phyloP scores from a whole-genome alignment of 2,797 vertebrate genomes.

The Perodicticus potto region DNA sequence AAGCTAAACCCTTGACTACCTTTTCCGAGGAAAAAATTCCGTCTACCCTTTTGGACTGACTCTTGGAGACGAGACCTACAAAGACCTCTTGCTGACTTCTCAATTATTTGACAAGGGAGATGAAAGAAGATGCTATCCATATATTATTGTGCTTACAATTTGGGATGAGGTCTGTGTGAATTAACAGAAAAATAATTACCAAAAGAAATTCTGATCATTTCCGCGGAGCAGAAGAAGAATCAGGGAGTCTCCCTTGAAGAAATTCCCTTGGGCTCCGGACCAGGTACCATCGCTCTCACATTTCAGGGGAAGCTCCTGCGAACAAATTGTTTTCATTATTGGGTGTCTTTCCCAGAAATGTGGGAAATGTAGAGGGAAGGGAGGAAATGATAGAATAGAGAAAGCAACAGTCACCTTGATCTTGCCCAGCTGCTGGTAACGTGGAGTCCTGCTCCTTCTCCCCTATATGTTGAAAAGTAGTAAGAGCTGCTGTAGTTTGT shows the following conservation, averaged over 20 bases:
- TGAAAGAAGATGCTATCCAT: neutral
- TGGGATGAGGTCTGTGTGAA: neutral
- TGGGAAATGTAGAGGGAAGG: neutral
- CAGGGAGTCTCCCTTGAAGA: neutral
- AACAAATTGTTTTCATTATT: neutral
- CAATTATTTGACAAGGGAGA: neutral
- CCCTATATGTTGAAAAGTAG: neutral
- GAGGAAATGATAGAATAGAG: neutral
- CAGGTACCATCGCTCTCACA: neutral
- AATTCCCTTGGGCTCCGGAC: neutral
- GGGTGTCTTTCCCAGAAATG: neutral
- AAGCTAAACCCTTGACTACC: neutral
- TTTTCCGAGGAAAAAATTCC: neutral
- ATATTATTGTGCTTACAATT: neutral
- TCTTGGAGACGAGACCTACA: neutral
- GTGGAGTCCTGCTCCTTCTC: neutral
- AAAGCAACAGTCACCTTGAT: neutral
- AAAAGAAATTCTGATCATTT: neutral
- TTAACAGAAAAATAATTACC: neutral
- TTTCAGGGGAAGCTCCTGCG: neutral
- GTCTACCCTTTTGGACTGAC: neutral
- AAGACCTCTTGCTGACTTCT: neutral
- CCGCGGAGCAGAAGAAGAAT: neutral
- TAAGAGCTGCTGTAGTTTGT: neutral
- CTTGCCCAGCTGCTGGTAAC: neutral